Base-by-base conservation (phyloP, 2,888 invertebrate species). In the Eubasilissa splendida region DNA sequence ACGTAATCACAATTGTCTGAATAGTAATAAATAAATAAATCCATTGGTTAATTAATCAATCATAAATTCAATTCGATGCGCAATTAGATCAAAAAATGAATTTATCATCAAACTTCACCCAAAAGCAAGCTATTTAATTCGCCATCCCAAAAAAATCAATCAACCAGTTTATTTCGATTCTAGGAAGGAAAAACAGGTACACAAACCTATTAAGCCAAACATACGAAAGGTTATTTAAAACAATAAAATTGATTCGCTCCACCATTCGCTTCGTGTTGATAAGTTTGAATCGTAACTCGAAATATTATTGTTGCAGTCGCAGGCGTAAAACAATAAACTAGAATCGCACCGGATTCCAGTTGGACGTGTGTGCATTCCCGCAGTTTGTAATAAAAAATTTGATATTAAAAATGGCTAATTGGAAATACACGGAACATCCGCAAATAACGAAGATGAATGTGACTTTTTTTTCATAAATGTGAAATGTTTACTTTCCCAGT, bases 231-330 rank as follows among this genome's bases (percentile, higher is more conserved):
- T 7, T 42, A 42, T 42, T 42, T 42, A 42, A n/a, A 68, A 68
- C 33, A 68, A 68, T 14, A 42, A 10, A 52, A 68, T 68, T 50
- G 66, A 68, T 68, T 68, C 66, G 66, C 11, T 52, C 33, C 14
- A 68, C 66, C 63, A 50, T 68, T 52, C 42, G 14, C 66, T 68
- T 8, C 12, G 63, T 66, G 66, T 68, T 68, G 66, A 68, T 68
- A 68, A 68, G 50, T 10, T 52, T 68, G 42, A 42, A 42, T 42
- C 42, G 42, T 9, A 10, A 68, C 33, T n/a, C 66, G 14, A 42
- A 68, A 68, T 42, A 68, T 50, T 68, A 68, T 68, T 68, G 66
- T 68, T 50, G 50, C 66, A 68, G 10, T 14, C 66, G 42, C 42
- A 7, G 7, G 7, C 42, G 42, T 42, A 42, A 42, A 42, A 42